Conservation (phyloP, 2,797 vertebrate genomes). For the Labeo calbasu region DNA sequence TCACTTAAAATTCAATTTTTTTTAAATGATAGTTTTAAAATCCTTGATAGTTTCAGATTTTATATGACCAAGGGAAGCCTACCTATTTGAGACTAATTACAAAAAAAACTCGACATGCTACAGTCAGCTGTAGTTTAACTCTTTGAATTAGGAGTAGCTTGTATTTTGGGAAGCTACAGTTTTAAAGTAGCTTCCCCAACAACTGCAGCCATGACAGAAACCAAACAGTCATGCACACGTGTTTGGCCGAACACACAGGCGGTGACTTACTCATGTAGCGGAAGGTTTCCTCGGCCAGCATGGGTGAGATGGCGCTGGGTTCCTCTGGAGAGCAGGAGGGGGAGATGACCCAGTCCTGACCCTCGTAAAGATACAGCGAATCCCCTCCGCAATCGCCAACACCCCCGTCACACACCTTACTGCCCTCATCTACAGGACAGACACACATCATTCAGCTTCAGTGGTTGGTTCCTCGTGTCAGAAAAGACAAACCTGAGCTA, state of each 20-base stretch:
- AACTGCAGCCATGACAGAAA: conserved; percentile 20
- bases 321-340: conserved; percentile 74
- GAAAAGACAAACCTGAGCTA: not conserved
- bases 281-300: conserved; percentile 88
- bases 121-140: not conserved
- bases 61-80: not conserved
- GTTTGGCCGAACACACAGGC: conserved; percentile 18
- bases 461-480: not conserved
- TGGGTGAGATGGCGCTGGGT: conserved; percentile 76
- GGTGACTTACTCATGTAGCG: conserved; percentile 91
- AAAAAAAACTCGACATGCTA: not conserved
- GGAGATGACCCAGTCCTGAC: conserved; percentile 86
- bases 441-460: not conserved
- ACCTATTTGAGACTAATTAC: not conserved
- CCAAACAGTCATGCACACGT: not conserved
- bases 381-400: conserved; percentile 77
- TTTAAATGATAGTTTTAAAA: not conserved
- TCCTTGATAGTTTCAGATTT: not conserved
- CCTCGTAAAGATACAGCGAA: conserved; percentile 88
- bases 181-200: conserved; percentile 2
- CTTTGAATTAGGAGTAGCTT: not conserved
- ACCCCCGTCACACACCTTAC: conserved; percentile 65
- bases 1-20: not conserved
- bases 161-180: not conserved
- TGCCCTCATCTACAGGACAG: conserved; percentile 70